A percentile compares a stretch with the other conserved stretches of the same genome.
Evolutionary conservation across 2,113 vertebrate species (phyloP).

Genomic region (Eolophus roseicapilla): DNA sequence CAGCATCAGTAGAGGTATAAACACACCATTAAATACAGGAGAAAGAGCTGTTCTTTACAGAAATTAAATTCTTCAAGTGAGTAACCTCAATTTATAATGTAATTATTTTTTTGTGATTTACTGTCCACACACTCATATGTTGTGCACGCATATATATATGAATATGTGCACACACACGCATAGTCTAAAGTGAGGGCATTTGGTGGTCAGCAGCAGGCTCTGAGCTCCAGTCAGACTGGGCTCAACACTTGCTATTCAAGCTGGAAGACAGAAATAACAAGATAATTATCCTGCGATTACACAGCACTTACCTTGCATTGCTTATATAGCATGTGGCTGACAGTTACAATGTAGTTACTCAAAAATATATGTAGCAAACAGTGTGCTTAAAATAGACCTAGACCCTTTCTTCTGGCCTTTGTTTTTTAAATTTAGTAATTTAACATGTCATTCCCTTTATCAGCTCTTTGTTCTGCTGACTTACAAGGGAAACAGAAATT

Average conservation of each 20-base stretch:
- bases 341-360: neutral
- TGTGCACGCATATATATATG: too few species aligned
- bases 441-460: constrained; percentile 61
- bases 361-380: constrained; percentile 21
- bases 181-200: neutral
- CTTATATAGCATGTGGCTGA: neutral
- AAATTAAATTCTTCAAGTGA: neutral
- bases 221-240: neutral
- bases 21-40: rapidly evolving
- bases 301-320: neutral
- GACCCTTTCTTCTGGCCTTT: neutral
- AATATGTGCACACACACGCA: neutral
- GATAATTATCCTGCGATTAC: neutral
- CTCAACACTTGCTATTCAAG: neutral
- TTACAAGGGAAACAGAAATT: constrained; percentile 67
- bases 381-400: neutral
- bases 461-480: constrained; percentile 75
- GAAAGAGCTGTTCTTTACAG: neutral
- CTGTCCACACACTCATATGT: rapidly evolving
- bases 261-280: constrained; percentile 1
- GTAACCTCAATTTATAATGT: neutral
- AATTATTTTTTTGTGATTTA: neutral
- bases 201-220: neutral
- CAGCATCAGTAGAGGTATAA: neutral
- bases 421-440: constrained; percentile 66